Evolutionary conservation across 2,888 invertebrate genomes (phyloP).

Genomic region (Agonopterix alstromeriana): DNA sequence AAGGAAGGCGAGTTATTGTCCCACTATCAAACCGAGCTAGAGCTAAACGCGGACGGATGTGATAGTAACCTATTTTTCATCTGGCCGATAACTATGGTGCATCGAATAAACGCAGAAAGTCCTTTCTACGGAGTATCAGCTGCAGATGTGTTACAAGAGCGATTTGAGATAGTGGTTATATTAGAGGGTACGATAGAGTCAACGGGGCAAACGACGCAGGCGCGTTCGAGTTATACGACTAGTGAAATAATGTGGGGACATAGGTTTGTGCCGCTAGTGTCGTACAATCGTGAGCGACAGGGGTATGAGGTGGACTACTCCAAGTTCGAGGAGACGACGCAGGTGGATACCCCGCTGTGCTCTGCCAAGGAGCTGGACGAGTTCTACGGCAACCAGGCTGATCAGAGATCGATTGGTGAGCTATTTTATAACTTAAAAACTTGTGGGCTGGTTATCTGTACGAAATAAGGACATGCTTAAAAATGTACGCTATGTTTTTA

Average conservation of each 20-base stretch:
- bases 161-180: slow-evolving; percentile 89
- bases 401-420: slow-evolving; percentile 76
- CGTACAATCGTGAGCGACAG: slow-evolving; percentile 84
- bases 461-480: slow-evolving; percentile 26
- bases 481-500: slow-evolving; percentile 20
- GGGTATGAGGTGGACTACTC: slow-evolving; percentile 89
- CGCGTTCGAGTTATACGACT: slow-evolving; percentile 85
- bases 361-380: slow-evolving; percentile 81
- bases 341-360: slow-evolving; percentile 88
- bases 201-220: slow-evolving; percentile 85
- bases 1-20: slow-evolving; percentile 90
- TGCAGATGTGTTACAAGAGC: slow-evolving; percentile 86
- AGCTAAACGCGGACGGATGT: slow-evolving; percentile 84
- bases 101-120: slow-evolving; percentile 87
- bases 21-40: slow-evolving; percentile 87
- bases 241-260: slow-evolving; percentile 90
- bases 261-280: slow-evolving; percentile 84
- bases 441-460: slow-evolving; percentile 40
- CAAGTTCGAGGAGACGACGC: slow-evolving; percentile 86
- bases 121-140: slow-evolving; percentile 92
- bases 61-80: slow-evolving; percentile 92
- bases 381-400: slow-evolving; percentile 78
- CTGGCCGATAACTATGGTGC: slow-evolving; percentile 95
- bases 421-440: slow-evolving; percentile 35
- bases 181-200: slow-evolving; percentile 90